phyloP scores from a whole-genome alignment of 2,797 vertebrate genomes.

The Tauraco hartlaubi region DNA sequence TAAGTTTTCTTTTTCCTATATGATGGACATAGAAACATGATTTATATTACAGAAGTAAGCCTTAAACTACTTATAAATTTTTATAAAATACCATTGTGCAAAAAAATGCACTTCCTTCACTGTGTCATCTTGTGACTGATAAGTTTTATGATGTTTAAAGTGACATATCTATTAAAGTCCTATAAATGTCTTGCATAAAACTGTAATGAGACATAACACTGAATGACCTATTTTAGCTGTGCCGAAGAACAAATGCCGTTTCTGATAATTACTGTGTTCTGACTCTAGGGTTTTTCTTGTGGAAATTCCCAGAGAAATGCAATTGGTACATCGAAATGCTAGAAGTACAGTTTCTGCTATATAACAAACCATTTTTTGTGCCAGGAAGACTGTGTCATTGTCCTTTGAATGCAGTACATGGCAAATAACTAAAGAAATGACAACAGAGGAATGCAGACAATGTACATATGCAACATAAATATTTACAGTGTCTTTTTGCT shows the following conservation, averaged over 20 bases:
- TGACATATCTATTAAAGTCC: neutral
- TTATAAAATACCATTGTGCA: neutral
- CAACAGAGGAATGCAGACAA: neutral
- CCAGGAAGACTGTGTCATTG: neutral
- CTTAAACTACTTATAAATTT: neutral
- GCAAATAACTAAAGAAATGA: neutral
- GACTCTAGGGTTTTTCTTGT: neutral
- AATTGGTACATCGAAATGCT: neutral
- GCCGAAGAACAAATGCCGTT: conserved; percentile 27
- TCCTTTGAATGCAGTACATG: neutral
- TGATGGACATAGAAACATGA: neutral
- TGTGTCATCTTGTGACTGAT: neutral
- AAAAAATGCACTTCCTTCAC: neutral
- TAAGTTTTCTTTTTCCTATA: conserved; percentile 71
- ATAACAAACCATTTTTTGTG: neutral
- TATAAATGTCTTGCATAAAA: neutral
- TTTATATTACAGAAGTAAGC: neutral
- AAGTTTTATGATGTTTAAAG: neutral
- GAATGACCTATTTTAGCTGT: conserved; percentile 54
- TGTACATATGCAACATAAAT: neutral
- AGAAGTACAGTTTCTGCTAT: neutral
- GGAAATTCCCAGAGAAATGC: conserved; percentile 8
- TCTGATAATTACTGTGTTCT: conserved; percentile 23
- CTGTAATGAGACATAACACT: neutral
- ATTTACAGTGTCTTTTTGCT: neutral